phyloP scores from a whole-genome alignment of 2,113 vertebrate genomes.

The Hymenochirus boettgeri region DNA sequence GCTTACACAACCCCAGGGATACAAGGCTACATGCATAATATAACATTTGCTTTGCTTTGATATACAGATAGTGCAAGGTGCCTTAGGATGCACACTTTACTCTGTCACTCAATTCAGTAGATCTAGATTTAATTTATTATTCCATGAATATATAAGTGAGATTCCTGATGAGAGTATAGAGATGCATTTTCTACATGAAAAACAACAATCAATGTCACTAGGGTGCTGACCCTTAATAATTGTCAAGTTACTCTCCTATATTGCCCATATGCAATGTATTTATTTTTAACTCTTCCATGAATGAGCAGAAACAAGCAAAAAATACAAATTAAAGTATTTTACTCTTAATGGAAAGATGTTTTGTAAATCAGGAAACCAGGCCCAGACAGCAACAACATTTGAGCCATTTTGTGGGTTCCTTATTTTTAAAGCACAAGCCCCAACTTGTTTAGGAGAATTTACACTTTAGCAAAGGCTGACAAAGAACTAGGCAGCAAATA shows the following conservation, averaged over 20 bases:
- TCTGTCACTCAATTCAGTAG: conserved; percentile 3
- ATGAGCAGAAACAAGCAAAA: no score
- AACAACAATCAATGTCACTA: conserved; percentile 9
- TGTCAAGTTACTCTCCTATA: background rate
- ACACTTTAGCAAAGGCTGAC: no score
- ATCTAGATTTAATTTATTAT: conserved; percentile 24
- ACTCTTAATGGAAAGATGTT: no score
- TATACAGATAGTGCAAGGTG: background rate
- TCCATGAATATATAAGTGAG: conserved; percentile 32
- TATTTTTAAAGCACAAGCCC: no score
- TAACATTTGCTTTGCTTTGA: background rate
- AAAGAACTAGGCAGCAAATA: no score
- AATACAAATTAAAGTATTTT: no score
- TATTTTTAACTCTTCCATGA: conserved; percentile 2
- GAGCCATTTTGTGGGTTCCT: no score
- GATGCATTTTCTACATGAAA: conserved; percentile 4
- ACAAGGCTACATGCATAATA: background rate
- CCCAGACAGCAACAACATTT: no score
- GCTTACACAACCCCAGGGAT: background rate
- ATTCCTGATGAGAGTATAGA: conserved; percentile 1
- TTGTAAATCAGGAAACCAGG: no score
- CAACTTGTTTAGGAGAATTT: no score
- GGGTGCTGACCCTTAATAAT: conserved; percentile 17
- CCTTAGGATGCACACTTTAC: background rate
- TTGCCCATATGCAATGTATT: background rate